Base-by-base conservation (phyloP, 1,140 invertebrate genomes). In the Yoshiicerus persimilis region DNA sequence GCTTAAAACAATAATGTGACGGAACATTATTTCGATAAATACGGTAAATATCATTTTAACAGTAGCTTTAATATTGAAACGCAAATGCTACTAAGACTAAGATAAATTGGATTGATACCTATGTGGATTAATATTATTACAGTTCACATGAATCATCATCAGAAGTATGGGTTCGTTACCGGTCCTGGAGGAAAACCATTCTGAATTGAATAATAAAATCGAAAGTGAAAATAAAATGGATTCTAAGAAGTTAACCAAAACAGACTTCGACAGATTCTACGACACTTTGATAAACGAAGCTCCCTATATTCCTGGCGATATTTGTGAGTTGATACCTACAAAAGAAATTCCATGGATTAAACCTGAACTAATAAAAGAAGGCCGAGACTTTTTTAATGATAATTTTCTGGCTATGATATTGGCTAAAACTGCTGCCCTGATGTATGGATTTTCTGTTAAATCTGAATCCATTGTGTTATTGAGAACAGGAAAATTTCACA, bases 371-470 rank as follows among this genome's bases (percentile, higher is more conserved):
- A 41, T 91, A 20, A 10, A 87, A 56, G 62, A 88, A 56, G 90
- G 89, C 16, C 32, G 36, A 16, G 20, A 86, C 38, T 90, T 91
- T 80, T 36, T 88, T 13, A 23, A 77, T 9, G 23, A 36, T 1
- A 66, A 91, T 39, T 89, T 90, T 80, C 89, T 87, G 36, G 86
- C 90, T 10, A 47, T 91, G 30, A 27, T 90, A 11, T 77, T 90
- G 10, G 86, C 88, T 4, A 75, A 89, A 32, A 41, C 66, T 20
- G 86, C 38, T 6, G 86, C 86, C 0, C 64, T 87, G 0, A 47
- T 89, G 25, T 89, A 85, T 77, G 86, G 86, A 20, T 89, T 90
- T 34, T 23, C 62, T 11, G 39, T 89, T 0, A 88, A 89, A 41
- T 27, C 70, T 25, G 77, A 89, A 27, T 88, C 87, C 1, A 25